Percentiles rank a stretch among this genome's conserved stretches.
These are phyloP conservation scores for Lutjanus erythropterus DNA, from an alignment of 2,113 vertebrate species.

Conservation along the genomic window DNA sequence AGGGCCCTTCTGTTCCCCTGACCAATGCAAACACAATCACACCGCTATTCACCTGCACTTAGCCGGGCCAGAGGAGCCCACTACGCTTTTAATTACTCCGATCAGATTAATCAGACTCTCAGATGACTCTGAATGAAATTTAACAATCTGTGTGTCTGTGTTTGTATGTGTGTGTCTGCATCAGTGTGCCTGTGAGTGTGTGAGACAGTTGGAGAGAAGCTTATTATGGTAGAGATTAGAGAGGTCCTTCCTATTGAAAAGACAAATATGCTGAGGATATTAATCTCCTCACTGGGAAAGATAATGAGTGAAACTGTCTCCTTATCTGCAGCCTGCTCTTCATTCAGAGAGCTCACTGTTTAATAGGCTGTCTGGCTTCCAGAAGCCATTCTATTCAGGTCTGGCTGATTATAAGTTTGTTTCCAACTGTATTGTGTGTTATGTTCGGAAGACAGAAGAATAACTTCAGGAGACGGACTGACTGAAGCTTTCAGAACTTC, in stretches of 20 bases:
- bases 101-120: slow-evolving; percentile 65
- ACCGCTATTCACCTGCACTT: slow-evolving; percentile 59
- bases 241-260: slow-evolving; percentile 46
- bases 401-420: slow-evolving; percentile 4
- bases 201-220: slow-evolving; percentile 18
- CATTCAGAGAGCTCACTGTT: slow-evolving; percentile 50
- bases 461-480: neutral
- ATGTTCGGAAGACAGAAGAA: neutral
- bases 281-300: slow-evolving; percentile 56
- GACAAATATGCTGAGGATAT: slow-evolving; percentile 61
- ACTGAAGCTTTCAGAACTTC: slow-evolving; percentile 1
- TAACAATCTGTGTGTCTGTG: slow-evolving; percentile 32
- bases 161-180: slow-evolving; percentile 21
- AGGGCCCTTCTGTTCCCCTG: slow-evolving; percentile 47
- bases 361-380: slow-evolving; percentile 46
- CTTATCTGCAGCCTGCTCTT: slow-evolving; percentile 55
- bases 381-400: slow-evolving; percentile 20
- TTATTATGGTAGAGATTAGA: slow-evolving; percentile 43
- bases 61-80: slow-evolving; percentile 53
- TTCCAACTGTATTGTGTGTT: slow-evolving; percentile 12
- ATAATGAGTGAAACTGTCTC: slow-evolving; percentile 59
- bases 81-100: slow-evolving; percentile 66
- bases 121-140: slow-evolving; percentile 50
- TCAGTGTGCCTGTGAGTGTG: slow-evolving; percentile 7
- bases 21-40: slow-evolving; percentile 68